A percentile compares a stretch with the other conserved stretches of the same genome.
Conservation (phyloP, 2,888 invertebrate genomes). For the Xylophagus ater region DNA sequence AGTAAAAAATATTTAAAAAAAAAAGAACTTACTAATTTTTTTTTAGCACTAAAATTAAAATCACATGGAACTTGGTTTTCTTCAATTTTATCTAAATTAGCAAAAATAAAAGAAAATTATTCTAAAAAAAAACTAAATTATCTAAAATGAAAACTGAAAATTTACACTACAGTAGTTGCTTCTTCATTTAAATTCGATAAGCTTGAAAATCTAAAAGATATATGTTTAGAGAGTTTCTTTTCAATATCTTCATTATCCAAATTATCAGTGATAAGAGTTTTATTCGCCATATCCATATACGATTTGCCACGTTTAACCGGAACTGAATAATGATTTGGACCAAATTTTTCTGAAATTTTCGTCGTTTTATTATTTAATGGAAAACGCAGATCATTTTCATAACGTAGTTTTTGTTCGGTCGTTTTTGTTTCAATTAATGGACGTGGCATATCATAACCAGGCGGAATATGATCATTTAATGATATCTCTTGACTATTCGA, state of each 20-base stretch:
- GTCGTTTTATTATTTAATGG: conserved; percentile 27
- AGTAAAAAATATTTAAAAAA: no score
- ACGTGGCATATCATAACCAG: conserved; percentile 36
- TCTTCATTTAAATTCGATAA: conserved; percentile 35
- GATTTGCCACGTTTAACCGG: conserved; percentile 35
- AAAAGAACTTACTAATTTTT: no score
- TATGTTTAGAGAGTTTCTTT: conserved; percentile 36
- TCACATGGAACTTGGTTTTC: no score
- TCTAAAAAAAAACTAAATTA: no score
- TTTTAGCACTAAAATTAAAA: no score
- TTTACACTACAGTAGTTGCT: conserved; percentile 20
- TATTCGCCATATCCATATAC: conserved; percentile 37
- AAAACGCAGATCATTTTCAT: conserved; percentile 36
- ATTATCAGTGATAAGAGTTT: conserved; percentile 33
- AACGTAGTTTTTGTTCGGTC: conserved; percentile 32
- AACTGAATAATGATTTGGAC: conserved; percentile 27
- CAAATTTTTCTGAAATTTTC: conserved; percentile 1
- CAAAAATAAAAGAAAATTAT: no score
- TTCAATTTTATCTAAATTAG: no score
- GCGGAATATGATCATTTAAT: conserved; percentile 16
- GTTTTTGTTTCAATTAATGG: conserved; percentile 31
- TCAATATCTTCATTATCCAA: conserved; percentile 35
- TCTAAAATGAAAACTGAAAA: no score
- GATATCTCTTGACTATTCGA: conserved; percentile 18
- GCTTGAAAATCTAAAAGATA: conserved; percentile 38